phyloP scores from a whole-genome alignment of 2,888 invertebrate species.

The Nomada fabriciana region DNA sequence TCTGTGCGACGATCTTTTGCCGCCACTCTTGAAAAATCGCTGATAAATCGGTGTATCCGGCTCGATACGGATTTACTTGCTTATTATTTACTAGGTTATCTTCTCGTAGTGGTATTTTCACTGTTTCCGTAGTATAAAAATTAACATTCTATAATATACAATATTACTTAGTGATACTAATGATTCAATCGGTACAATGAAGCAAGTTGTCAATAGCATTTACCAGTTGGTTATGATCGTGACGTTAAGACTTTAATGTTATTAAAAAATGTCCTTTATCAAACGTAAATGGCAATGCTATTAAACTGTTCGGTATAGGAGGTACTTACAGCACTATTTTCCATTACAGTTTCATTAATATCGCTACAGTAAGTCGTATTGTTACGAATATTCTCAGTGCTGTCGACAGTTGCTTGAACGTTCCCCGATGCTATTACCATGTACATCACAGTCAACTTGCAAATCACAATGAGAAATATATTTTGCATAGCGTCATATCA shows the following conservation, averaged over 20 bases:
- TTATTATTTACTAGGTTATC: neutral
- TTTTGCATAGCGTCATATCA: constrained; percentile 72
- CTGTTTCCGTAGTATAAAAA: constrained; percentile 46
- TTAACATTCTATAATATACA: constrained; percentile 54
- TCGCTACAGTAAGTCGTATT: constrained; percentile 13
- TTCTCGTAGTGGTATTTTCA: neutral
- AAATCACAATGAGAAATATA: constrained; percentile 69
- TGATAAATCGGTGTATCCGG: constrained; percentile 28
- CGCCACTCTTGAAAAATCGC: constrained; percentile 40
- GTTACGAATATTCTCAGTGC: constrained; percentile 3
- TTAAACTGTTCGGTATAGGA: neutral
- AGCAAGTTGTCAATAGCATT: constrained; percentile 9
- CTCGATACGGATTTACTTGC: neutral
- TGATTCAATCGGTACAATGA: neutral
- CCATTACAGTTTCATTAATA: constrained; percentile 6
- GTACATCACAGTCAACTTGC: constrained; percentile 68
- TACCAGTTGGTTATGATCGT: constrained; percentile 36
- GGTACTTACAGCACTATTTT: constrained; percentile 36
- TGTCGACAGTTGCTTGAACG: constrained; percentile 20
- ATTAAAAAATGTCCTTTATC: neutral
- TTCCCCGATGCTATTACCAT: constrained; percentile 66
- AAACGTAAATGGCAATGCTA: neutral
- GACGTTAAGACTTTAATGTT: neutral
- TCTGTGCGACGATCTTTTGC: neutral
- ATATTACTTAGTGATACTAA: constrained; percentile 36